These are phyloP conservation scores for Mamestra configurata DNA, from an alignment of 1,140 invertebrate genomes.

Conservation along the genomic window DNA sequence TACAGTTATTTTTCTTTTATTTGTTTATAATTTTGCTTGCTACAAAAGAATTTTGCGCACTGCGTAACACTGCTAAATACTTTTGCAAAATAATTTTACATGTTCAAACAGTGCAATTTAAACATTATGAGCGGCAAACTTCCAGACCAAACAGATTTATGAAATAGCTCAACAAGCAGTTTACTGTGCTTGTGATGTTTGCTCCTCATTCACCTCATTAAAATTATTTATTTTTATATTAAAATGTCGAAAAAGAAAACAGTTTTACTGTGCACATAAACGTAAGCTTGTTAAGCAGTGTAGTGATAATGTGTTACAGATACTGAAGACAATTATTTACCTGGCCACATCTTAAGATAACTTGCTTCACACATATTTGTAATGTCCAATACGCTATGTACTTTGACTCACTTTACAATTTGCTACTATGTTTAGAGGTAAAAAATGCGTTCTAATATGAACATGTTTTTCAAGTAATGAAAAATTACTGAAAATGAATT, in stretches of 20 bases:
- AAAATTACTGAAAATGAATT: not conserved
- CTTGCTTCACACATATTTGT: conserved; percentile 48
- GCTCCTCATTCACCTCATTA: conserved; percentile 23
- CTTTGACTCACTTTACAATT: conserved; percentile 48
- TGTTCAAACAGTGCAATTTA: not conserved
- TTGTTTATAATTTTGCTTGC: not conserved
- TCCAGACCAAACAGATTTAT: not conserved
- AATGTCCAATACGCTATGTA: conserved; percentile 44
- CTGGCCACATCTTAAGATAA: conserved; percentile 48
- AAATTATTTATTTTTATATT: conserved; percentile 31
- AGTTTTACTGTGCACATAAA: conserved; percentile 36
- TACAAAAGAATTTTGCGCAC: not conserved
- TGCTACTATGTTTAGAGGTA: conserved; percentile 15
- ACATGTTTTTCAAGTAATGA: not conserved
- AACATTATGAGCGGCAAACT: conserved; percentile 1
- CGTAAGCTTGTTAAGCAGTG: conserved; percentile 49
- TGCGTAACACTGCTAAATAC: not conserved
- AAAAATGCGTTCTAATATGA: not conserved
- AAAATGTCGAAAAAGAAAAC: conserved; percentile 47
- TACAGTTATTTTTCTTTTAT: not conserved
- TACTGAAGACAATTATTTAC: conserved; percentile 54
- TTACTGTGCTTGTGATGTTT: not conserved
- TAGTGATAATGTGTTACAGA: conserved; percentile 45
- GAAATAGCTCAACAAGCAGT: not conserved
- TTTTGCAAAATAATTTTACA: not conserved